A percentile compares a stretch with the other conserved stretches of the same genome.
These are phyloP conservation scores for Oryctes rhinoceros DNA, from an alignment of 1,140 invertebrate genomes.

Conservation along the genomic window DNA sequence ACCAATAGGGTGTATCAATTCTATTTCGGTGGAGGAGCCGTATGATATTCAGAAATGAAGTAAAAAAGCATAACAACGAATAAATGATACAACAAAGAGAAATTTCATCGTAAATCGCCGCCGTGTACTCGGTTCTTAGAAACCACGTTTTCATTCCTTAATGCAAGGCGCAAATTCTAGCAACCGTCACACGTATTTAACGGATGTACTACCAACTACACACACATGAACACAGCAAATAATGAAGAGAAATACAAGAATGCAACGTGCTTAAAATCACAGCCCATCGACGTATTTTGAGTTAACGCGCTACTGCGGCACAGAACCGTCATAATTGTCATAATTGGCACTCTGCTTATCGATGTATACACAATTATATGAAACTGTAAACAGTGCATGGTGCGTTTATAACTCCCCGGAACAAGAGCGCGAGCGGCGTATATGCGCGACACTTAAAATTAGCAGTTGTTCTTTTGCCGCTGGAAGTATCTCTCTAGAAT, in stretches of 20 bases:
- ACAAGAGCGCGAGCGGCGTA: constrained; percentile 8
- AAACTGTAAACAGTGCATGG: constrained; percentile 36
- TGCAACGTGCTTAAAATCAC: constrained; percentile 34
- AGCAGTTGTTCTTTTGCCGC: constrained; percentile 39
- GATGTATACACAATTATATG: constrained; percentile 37
- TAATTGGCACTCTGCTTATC: constrained; percentile 34
- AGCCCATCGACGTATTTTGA: constrained; percentile 34
- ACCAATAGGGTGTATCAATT: too few relatives aligned
- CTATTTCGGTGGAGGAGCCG: too few relatives aligned
- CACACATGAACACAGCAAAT: neutral
- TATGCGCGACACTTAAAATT: constrained; percentile 36
- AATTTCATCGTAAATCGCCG: too few relatives aligned
- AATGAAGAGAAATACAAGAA: constrained; percentile 23
- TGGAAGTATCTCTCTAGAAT: constrained; percentile 38
- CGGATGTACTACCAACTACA: too few relatives aligned
- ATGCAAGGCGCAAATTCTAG: too few relatives aligned
- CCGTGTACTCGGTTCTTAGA: too few relatives aligned
- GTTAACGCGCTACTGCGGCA: constrained; percentile 23
- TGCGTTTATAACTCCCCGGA: constrained; percentile 21
- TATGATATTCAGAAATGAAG: too few relatives aligned
- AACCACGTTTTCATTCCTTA: too few relatives aligned
- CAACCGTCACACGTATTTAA: too few relatives aligned
- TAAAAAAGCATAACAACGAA: too few relatives aligned
- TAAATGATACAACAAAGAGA: too few relatives aligned
- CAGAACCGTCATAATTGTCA: constrained; percentile 32